phyloP scores from a whole-genome alignment of 1,140 invertebrate species.

The Trichonephila clavipes region DNA sequence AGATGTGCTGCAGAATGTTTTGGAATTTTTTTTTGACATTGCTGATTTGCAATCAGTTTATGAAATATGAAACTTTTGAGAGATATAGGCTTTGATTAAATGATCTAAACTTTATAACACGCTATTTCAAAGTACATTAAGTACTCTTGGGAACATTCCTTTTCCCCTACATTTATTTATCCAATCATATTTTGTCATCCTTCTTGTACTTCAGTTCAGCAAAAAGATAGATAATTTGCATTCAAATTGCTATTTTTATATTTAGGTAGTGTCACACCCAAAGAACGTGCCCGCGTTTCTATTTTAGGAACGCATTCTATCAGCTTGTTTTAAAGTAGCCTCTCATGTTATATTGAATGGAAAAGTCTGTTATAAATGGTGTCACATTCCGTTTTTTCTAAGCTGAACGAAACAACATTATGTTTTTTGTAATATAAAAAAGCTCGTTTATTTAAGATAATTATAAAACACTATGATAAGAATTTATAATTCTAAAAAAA shows the following conservation, averaged over 20 bases:
- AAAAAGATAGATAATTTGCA: slow-evolving; percentile 4
- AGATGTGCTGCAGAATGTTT: too few species aligned
- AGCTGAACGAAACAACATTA: too few species aligned
- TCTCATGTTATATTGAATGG: background rate
- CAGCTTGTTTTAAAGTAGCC: background rate
- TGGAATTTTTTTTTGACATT: too few species aligned
- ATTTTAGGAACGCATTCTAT: background rate
- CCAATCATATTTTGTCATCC: slow-evolving; percentile 28
- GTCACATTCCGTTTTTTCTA: background rate
- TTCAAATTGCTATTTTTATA: slow-evolving; percentile 37
- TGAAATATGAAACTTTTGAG: too few species aligned
- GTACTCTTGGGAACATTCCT: background rate
- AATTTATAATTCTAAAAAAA: too few species aligned
- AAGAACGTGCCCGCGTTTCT: background rate
- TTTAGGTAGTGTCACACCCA: slow-evolving; percentile 29
- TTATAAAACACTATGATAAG: too few species aligned
- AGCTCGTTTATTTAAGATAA: too few species aligned
- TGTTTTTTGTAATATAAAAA: too few species aligned
- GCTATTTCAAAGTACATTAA: background rate
- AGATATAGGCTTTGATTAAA: too few species aligned
- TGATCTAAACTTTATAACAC: background rate
- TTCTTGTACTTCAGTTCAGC: background rate
- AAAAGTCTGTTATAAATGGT: slow-evolving; percentile 12
- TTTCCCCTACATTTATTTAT: background rate
- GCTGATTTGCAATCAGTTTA: too few species aligned